Base-by-base conservation (phyloP, 53 echinoderm and acorn worm species). In the Echinarachnius parma region DNA sequence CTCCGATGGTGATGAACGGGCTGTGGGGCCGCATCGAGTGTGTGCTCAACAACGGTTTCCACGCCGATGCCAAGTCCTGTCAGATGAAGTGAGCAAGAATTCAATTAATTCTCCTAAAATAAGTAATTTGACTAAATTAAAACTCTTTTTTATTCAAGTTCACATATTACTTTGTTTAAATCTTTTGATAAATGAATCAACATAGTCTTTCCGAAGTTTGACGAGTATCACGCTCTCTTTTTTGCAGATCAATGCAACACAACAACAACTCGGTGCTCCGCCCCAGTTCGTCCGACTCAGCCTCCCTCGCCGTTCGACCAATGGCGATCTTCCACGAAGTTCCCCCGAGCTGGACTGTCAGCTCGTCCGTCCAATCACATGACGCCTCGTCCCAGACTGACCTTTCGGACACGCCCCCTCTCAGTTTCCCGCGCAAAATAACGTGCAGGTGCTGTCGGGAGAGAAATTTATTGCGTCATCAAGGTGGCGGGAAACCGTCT, bases 201-300 rank as follows among this genome's bases (percentile, higher is more conserved):
- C 13, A 39, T 39, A 39, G 7, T 39, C 42, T 39, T 7, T 39
- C n/a, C n/a, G 42, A 39, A 9, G 42, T 39, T 7, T 13, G 13
- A 39, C 42, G 42, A 13, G 42, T 39, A 7, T 39, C 42, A 39
- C 13, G 42, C 13, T 7, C 42, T n/a, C n/a, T 31, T 23, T 11
- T 62, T 33, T 8, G 15, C 25, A 66, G 66, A 46, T 33, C 47
- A 29, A 28, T 33, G 9, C 48, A 31, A 26, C 66, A 66, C 48
- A 66, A 66, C 66, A 66, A 66, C 31, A 66, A 66, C 48, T 66
- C 66, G 0, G 66, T 31, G 28, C 66, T 66, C 28, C 66, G 66
- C 46, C 66, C 66, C 27, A 66, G 66, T 48, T 66, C 46, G 25
- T 66, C 66, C 21, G 66, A 66, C 66, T 66, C 66, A 28, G 66